phyloP scores from a whole-genome alignment of 2,113 vertebrate genomes.

The Phyllopteryx taeniolatus region DNA sequence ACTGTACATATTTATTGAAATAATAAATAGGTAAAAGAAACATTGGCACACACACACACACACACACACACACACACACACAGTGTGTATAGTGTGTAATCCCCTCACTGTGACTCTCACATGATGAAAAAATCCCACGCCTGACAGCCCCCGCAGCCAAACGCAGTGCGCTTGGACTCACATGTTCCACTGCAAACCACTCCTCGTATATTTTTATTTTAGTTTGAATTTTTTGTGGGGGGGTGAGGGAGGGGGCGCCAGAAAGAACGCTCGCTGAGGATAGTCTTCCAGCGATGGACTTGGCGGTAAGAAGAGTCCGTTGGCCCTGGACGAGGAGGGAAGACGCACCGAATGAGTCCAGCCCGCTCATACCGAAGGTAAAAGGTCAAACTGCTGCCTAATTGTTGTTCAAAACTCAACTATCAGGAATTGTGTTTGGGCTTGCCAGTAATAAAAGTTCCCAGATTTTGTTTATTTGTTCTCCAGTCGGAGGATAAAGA shows the following conservation, averaged over 20 bases:
- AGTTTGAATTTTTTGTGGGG: slow-evolving; percentile 2
- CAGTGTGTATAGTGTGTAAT: slow-evolving; percentile 60
- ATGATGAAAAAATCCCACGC: slow-evolving; percentile 67
- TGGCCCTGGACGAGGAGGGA: slow-evolving; percentile 44
- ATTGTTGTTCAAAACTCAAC: neutral
- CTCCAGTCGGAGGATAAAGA: neutral
- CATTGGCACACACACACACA: neutral
- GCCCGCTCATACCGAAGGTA: slow-evolving; percentile 83
- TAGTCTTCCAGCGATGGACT: slow-evolving; percentile 26
- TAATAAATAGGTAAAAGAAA: too few species aligned
- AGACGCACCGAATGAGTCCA: slow-evolving; percentile 55
- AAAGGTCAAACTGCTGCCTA: neutral
- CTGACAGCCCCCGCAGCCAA: slow-evolving; percentile 32
- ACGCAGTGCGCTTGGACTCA: slow-evolving; percentile 37
- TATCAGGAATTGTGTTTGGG: neutral
- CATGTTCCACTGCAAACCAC: slow-evolving; percentile 37
- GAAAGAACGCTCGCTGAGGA: slow-evolving; percentile 10
- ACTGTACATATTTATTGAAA: too few species aligned
- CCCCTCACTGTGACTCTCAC: slow-evolving; percentile 79
- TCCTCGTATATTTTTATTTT: slow-evolving; percentile 10
- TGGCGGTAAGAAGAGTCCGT: slow-evolving; percentile 25
- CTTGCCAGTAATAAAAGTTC: neutral
- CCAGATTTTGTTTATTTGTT: too few species aligned
- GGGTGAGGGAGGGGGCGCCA: slow-evolving; percentile 1
- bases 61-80: slow-evolving; percentile 1